Conservation (phyloP, 2,797 vertebrate genomes). For the Pogonophryne albipinna region DNA sequence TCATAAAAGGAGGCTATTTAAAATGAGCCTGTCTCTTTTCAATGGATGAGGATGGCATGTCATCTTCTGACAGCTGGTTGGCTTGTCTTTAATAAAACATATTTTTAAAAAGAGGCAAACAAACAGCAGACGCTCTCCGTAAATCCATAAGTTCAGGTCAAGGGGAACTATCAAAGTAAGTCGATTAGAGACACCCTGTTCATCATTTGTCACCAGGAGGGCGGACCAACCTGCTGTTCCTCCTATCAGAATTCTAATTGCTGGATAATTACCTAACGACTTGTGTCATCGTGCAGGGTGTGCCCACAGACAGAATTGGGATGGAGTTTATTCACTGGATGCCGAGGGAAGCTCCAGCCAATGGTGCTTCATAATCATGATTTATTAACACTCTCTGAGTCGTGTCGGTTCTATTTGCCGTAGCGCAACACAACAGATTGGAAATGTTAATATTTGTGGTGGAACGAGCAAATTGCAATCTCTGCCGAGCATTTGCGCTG, state of each 20-base stretch:
- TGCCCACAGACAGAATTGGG: constrained; percentile 67
- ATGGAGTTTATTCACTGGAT: constrained; percentile 70
- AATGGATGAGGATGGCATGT: constrained; percentile 37
- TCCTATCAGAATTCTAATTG: constrained; percentile 78
- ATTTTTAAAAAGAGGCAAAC: constrained; percentile 30
- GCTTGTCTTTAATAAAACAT: constrained; percentile 33
- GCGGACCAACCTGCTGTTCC: constrained; percentile 72
- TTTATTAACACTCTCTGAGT: constrained; percentile 83
- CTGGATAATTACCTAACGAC: constrained; percentile 78
- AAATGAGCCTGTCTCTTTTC: constrained; percentile 56
- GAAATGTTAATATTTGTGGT: constrained; percentile 83
- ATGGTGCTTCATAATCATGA: constrained; percentile 84
- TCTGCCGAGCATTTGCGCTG: constrained; percentile 36
- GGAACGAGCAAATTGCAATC: constrained; percentile 65
- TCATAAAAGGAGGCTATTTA: constrained; percentile 37
- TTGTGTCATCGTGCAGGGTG: constrained; percentile 72
- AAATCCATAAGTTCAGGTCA: constrained; percentile 72
- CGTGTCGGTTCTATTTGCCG: constrained; percentile 79
- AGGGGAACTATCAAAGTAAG: constrained; percentile 72
- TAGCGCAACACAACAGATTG: constrained; percentile 82
- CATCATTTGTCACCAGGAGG: constrained; percentile 68
- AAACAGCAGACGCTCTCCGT: constrained; percentile 31
- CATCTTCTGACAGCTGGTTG: constrained; percentile 42
- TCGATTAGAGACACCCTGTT: constrained; percentile 61
- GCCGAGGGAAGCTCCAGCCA: constrained; percentile 70